Conservation (phyloP, 2,888 invertebrate genomes). For the Dryocosmus kuriphilus region DNA sequence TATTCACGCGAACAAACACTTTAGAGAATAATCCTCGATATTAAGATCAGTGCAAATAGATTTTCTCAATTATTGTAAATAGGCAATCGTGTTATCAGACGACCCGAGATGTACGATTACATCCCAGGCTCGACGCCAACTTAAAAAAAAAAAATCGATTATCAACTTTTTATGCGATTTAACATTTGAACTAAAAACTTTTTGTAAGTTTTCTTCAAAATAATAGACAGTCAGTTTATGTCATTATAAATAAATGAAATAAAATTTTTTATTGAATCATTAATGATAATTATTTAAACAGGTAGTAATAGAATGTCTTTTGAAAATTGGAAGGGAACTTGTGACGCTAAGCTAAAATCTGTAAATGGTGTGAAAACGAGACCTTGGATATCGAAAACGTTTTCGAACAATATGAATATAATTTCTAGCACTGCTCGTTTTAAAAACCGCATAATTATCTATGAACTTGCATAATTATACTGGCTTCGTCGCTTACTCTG, state of each 20-base stretch:
- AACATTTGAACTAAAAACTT: neutral
- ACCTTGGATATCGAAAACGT: neutral
- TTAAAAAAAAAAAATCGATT: neutral
- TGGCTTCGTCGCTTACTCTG: constrained; percentile 48
- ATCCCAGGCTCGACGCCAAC: neutral
- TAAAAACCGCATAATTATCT: constrained; percentile 3
- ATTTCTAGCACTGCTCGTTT: constrained; percentile 3
- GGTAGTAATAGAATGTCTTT: no score
- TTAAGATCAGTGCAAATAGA: neutral
- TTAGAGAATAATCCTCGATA: neutral
- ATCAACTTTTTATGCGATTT: neutral
- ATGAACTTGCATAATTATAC: constrained; percentile 8
- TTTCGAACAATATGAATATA: neutral
- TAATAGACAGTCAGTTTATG: neutral
- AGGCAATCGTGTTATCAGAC: constrained; percentile 64
- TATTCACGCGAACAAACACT: neutral
- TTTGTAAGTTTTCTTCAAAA: neutral
- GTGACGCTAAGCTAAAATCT: no score
- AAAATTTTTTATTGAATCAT: neutral
- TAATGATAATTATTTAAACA: neutral
- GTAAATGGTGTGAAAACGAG: neutral
- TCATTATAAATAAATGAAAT: neutral
- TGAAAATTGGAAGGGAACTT: no score
- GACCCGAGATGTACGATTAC: constrained; percentile 64
- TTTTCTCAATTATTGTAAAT: constrained; percentile 56